Percentiles rank a stretch among this genome's conserved stretches.
These are phyloP conservation scores for Cyrtorhinus lividipennis DNA, from an alignment of 1,140 invertebrate species.

Conservation along the genomic window DNA sequence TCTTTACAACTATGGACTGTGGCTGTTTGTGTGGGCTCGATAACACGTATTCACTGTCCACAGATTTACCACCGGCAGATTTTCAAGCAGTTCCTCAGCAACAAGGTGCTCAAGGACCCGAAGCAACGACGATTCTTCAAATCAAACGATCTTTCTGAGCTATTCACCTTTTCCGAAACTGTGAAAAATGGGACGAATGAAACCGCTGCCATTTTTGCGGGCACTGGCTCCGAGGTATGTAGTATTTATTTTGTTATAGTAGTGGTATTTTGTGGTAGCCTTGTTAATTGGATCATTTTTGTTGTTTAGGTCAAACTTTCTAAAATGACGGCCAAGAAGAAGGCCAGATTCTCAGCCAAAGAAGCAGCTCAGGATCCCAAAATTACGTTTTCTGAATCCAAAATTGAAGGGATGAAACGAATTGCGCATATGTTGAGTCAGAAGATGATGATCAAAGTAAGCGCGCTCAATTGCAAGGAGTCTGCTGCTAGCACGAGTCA, in stretches of 20 bases:
- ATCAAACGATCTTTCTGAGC: slow-evolving; percentile 76
- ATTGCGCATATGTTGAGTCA: slow-evolving; percentile 42
- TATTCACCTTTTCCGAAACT: slow-evolving; percentile 74
- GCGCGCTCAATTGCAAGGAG: too few species aligned
- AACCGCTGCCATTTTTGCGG: slow-evolving; percentile 71
- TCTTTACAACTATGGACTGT: too few species aligned
- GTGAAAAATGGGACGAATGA: slow-evolving; percentile 53
- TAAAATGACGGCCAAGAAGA: background rate
- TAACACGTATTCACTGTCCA: slow-evolving; percentile 21
- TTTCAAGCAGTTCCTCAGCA: slow-evolving; percentile 89
- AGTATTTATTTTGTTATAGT: background rate
- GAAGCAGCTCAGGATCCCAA: slow-evolving; percentile 13
- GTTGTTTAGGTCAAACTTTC: background rate
- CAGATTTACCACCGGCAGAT: slow-evolving; percentile 86
- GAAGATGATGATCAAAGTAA: slow-evolving; percentile 32
- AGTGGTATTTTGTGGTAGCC: too few species aligned
- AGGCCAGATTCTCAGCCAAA: background rate
- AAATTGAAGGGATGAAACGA: slow-evolving; percentile 39
- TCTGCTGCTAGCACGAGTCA: background rate
- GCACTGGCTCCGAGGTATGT: slow-evolving; percentile 42
- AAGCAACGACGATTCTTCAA: slow-evolving; percentile 85
- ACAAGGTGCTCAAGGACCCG: slow-evolving; percentile 84
- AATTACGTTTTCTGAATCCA: slow-evolving; percentile 31
- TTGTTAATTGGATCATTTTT: slow-evolving; percentile 5
- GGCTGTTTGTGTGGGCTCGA: too few species aligned